phyloP scores from a whole-genome alignment of 2,797 vertebrate genomes.

The Setipinna tenuifilis region DNA sequence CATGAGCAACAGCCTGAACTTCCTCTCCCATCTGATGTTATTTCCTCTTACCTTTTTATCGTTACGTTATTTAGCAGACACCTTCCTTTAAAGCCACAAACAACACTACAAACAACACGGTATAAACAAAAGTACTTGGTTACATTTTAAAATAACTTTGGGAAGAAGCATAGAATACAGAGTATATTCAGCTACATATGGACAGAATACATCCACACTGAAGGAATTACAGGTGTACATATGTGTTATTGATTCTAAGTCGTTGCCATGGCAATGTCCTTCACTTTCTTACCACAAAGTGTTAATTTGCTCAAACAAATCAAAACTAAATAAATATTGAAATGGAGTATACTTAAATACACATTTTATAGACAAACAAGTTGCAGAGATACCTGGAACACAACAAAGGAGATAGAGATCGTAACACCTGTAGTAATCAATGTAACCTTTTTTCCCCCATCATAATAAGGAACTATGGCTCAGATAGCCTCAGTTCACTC shows the following conservation, averaged over 20 bases:
- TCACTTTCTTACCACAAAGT: not conserved
- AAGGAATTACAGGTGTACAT: not conserved
- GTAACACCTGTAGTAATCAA: too few species aligned
- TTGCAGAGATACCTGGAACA: too few species aligned
- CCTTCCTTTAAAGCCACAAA: too few species aligned
- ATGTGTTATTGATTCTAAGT: not conserved
- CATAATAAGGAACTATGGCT: too few species aligned
- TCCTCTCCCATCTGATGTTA: not conserved
- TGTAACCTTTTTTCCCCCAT: too few species aligned
- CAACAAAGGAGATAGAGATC: not conserved
- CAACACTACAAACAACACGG: too few species aligned
- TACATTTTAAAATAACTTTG: too few species aligned
- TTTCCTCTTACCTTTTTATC: not conserved
- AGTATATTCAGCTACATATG: too few species aligned
- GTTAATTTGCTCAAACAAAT: not conserved
- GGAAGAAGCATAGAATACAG: too few species aligned
- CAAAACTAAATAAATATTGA: not conserved
- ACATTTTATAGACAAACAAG: not conserved
- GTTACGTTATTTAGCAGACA: not conserved
- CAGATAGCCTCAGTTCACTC: too few species aligned
- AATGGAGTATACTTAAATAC: not conserved
- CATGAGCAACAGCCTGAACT: not conserved
- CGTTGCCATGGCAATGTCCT: slow-evolving; percentile 8
- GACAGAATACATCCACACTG: too few species aligned
- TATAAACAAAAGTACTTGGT: too few species aligned